A percentile compares a stretch with the other conserved stretches of the same genome.
Evolutionary conservation across 2,113 vertebrate species (phyloP).

Genomic region (Anthoscopus minutus): DNA sequence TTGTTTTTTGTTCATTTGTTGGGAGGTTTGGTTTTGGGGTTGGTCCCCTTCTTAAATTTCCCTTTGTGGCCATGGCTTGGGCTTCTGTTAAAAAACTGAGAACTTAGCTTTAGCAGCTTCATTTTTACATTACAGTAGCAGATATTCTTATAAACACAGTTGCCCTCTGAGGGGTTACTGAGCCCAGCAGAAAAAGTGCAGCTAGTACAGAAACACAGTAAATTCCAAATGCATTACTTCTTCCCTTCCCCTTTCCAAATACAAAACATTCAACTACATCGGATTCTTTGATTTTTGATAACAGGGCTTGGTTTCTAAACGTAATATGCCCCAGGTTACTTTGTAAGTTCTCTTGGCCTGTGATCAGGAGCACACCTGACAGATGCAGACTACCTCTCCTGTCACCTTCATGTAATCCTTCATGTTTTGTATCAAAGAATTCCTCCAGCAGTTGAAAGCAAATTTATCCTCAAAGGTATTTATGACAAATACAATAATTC

Average conservation of each 20-base stretch:
- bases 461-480: slow-evolving; percentile 71
- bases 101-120: neutral
- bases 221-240: slow-evolving; percentile 38
- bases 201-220: neutral
- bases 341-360: slow-evolving; percentile 63
- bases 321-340: slow-evolving; percentile 70
- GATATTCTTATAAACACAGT: neutral
- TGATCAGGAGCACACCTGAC: slow-evolving; percentile 76
- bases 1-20: neutral
- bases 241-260: slow-evolving; percentile 44
- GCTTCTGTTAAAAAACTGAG: neutral
- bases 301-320: slow-evolving; percentile 61
- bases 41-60: neutral
- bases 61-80: neutral
- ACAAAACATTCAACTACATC: slow-evolving; percentile 37
- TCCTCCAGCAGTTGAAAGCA: slow-evolving; percentile 61
- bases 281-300: slow-evolving; percentile 69
- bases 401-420: slow-evolving; percentile 70
- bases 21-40: neutral
- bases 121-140: neutral
- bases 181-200: neutral
- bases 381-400: slow-evolving; percentile 71
- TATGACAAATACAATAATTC: slow-evolving; percentile 72
- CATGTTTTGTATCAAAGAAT: slow-evolving; percentile 71
- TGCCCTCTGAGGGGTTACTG: neutral